Evolutionary conservation across 2,888 invertebrate genomes (phyloP), one percentile per base, ranked within the genome.

Genomic region (Toxonevra muliebris): DNA sequence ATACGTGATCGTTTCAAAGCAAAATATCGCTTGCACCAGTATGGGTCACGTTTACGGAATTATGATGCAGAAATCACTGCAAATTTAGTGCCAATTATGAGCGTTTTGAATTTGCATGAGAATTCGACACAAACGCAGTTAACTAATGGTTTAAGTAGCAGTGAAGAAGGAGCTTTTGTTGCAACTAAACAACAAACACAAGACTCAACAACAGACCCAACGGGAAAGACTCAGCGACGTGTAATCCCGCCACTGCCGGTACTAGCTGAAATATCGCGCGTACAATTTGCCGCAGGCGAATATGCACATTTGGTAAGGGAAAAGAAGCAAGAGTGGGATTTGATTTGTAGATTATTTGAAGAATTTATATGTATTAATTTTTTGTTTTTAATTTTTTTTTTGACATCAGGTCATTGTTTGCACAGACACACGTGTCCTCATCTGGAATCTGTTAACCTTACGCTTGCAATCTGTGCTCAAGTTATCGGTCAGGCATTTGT

Each of bases 361-460:
- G 53, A 11, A 13, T 3, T 12, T 45, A 13, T n/a, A 48, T 66
- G 42, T 52, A 19, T 40, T 48, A 53, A 63, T 4, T 13, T 30
- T 41, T 58, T 65, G 12, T 59, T 30, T 30, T 43, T 17, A 45
- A 1, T 53, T 52, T 45, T 20, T 45, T 48, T 43, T 15, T 15
- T 71, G 74, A 64, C 70, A 77, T 7, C 48, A 79, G 79, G 79
- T 85, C 30, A 75, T 83, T n/a, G 82, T 79, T 8, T 84, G 84
- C 62, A 89, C 89, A 0, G 78, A 85, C 7, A 79, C 86, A 15
- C 87, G 88, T 69, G 78, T 92, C 5, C 86, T 87, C 45, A 89
- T 91, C 41, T 92, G 92, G 92, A 90, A 92, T 83, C 81, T 92
- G 50, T 83, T 91, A 67, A 89, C 89, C 1, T 83, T 91, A 13